These are phyloP conservation scores for Tribolium freemani DNA, from an alignment of 2,888 invertebrate species.

Conservation along the genomic window DNA sequence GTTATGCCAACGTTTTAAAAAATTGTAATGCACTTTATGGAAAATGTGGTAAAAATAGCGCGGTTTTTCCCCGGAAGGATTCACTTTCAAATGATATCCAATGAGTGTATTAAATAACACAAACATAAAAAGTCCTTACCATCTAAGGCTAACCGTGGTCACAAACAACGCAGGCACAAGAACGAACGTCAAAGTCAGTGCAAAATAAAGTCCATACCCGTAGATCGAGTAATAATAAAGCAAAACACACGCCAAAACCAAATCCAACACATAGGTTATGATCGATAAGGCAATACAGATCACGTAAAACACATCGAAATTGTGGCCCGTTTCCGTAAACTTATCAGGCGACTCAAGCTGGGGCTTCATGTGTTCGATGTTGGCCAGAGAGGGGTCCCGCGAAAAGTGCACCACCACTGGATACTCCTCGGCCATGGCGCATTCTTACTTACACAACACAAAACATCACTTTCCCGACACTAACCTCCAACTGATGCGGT, in stretches of 20 bases:
- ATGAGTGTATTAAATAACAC: neutral
- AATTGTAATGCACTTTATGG: neutral
- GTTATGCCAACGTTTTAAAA: too few relatives aligned
- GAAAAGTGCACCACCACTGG: slow-evolving; percentile 67
- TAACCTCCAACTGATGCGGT: neutral
- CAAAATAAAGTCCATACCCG: slow-evolving; percentile 68
- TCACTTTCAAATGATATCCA: neutral
- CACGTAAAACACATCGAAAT: slow-evolving; percentile 65
- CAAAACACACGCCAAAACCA: slow-evolving; percentile 65
- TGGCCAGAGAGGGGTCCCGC: slow-evolving; percentile 64
- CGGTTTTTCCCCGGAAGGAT: too few relatives aligned
- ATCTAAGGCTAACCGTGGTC: slow-evolving; percentile 70
- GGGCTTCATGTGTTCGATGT: slow-evolving; percentile 65
- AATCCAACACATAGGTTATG: slow-evolving; percentile 67
- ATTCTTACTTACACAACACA: neutral
- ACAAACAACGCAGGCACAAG: slow-evolving; percentile 69
- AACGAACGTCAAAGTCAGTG: slow-evolving; percentile 70
- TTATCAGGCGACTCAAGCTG: slow-evolving; percentile 59
- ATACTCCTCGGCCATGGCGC: slow-evolving; percentile 66
- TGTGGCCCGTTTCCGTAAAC: slow-evolving; percentile 60
- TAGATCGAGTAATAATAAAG: slow-evolving; percentile 66
- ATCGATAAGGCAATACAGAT: slow-evolving; percentile 68
- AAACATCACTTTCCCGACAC: neutral
- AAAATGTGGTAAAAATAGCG: too few relatives aligned
- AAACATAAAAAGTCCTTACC: slow-evolving; percentile 61